phyloP scores from a whole-genome alignment of 2,797 vertebrate species.

The Arremon aurantiirostris region DNA sequence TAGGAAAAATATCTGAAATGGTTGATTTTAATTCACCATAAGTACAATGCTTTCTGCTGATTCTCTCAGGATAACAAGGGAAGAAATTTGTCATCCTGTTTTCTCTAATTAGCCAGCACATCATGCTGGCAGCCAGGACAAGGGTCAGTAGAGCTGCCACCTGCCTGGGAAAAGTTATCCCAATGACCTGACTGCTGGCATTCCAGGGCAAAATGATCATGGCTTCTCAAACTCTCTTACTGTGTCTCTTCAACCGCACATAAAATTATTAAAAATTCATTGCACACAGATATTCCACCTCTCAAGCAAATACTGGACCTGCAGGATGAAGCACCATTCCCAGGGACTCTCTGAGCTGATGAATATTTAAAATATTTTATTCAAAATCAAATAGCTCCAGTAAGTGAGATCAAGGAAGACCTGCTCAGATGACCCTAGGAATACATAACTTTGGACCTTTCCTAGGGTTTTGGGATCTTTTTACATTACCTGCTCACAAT shows the following conservation, averaged over 20 bases:
- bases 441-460: neutral
- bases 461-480: neutral
- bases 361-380: conserved; percentile 31
- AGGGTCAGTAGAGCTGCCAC: neutral
- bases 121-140: neutral
- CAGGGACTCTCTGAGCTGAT: neutral
- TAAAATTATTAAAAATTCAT: conserved; percentile 2
- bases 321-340: neutral
- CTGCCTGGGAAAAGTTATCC: neutral
- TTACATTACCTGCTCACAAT: neutral
- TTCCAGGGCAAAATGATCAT: neutral
- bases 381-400: conserved; percentile 12
- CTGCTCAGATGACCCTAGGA: neutral
- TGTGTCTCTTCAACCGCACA: neutral
- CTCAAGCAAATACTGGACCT: neutral
- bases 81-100: conserved; percentile 11
- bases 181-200: neutral
- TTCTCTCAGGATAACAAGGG: neutral
- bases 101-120: conserved; percentile 19
- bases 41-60: neutral
- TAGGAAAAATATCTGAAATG: neutral
- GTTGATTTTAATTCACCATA: neutral
- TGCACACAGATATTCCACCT: neutral
- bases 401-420: neutral
- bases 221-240: neutral